Evolutionary conservation across 2,888 invertebrate species (phyloP), one percentile per base, ranked within the genome.

Genomic region (Herminia tarsipennalis): DNA sequence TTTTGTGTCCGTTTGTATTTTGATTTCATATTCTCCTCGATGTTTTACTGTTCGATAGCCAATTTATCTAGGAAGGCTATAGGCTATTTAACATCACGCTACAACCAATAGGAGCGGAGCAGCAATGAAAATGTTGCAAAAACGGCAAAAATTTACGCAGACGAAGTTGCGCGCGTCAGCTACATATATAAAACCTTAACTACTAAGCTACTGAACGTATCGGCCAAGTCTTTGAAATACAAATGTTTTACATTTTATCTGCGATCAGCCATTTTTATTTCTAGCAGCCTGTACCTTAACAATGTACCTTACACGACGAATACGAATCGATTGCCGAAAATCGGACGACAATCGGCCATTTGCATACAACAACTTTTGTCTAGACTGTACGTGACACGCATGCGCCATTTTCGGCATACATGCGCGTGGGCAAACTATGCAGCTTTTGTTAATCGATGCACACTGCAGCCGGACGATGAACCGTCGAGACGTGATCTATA

Each of bases 321-420:
- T 83, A 80, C 77, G 51, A 82, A 68, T 65, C 63, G 64, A 71
- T 70, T 73, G 81, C 87, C 88, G 78, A 88, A 88, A 87, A 80
- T 76, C 78, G 70, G 61, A 67, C 65, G 70, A 81, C 83, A 84
- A 83, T 85, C 66, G 69, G 48, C 42, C 33, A 86, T 87, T 88
- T 76, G 78, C 86, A 87, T 87, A 86, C 81, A 84, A 79, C 71
- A 65, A 35, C 52, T 63, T 59, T 70, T 59, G 87, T 86, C 86
- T 86, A 86, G 85, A 86, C 86, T 47, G 25, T 70, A 81, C 86
- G 87, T 88, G 85, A 63, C 33, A 5, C 10, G 79, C 67, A 70
- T 80, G 46, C 29, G 3, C 14, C 6, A 18, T 12, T 28, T 18
- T 34, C 3, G 5, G 24, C 5, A 16, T 5, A 36, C 21, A 34